Evolutionary conservation across 2,888 invertebrate species (phyloP).

Genomic region (Cheilosia variabilis): DNA sequence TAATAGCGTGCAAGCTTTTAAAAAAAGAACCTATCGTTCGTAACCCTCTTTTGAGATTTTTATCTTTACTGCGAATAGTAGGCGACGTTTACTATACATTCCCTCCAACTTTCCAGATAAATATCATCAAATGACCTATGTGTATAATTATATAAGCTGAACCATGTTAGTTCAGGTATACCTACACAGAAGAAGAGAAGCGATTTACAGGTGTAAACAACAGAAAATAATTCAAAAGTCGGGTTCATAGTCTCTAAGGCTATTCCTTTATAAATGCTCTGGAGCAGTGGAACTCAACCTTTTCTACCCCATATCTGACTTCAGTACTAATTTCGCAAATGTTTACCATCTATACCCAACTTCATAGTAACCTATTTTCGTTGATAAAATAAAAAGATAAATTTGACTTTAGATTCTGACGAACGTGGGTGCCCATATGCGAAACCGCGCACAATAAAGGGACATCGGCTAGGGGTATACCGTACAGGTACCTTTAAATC

Average conservation of each 20-base stretch:
- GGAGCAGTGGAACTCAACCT: neutral
- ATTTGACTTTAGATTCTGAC: neutral
- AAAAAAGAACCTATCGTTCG: neutral
- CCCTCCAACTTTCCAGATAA: neutral
- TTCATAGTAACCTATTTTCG: neutral
- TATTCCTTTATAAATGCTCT: constrained; percentile 5
- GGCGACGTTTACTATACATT: neutral
- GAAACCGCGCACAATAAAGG: neutral
- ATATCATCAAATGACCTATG: neutral
- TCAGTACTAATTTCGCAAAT: neutral
- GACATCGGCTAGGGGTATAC: neutral
- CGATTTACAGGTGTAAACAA: neutral
- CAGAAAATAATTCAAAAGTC: neutral
- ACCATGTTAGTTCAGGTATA: neutral
- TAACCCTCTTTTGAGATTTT: neutral
- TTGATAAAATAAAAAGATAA: constrained; percentile 7
- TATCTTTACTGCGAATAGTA: neutral
- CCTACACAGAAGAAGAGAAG: neutral
- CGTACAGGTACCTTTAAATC: neutral
- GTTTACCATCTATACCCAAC: neutral
- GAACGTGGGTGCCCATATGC: neutral
- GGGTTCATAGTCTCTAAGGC: neutral
- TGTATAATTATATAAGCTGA: neutral
- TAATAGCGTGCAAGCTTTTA: no score
- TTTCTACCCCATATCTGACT: neutral